Conservation (phyloP, 2,888 invertebrate genomes). For the Steinernema carpocapsae region DNA sequence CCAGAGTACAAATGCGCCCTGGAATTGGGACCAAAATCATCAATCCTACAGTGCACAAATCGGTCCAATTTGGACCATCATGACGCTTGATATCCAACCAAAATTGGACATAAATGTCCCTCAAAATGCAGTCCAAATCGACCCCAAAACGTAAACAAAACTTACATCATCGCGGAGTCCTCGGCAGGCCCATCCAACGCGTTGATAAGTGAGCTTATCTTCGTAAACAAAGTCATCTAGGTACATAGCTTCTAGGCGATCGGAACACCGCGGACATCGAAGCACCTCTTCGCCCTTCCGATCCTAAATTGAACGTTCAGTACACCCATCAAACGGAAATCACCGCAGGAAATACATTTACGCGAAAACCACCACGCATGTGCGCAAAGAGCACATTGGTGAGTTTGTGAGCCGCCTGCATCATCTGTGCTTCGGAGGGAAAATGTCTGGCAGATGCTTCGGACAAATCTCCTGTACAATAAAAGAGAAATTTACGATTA, state of each 20-base stretch:
- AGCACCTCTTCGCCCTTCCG: constrained; percentile 5
- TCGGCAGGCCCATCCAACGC: constrained; percentile 56
- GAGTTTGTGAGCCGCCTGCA: constrained; percentile 24
- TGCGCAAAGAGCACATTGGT: constrained; percentile 30
- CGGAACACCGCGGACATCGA: constrained; percentile 18
- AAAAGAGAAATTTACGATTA: neutral
- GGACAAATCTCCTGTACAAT: constrained; percentile 26
- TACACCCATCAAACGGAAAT: neutral
- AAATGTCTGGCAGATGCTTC: constrained; percentile 20
- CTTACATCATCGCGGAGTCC: constrained; percentile 46
- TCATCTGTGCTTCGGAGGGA: constrained; percentile 26
- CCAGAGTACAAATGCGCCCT: no score
- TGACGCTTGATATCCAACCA: no score
- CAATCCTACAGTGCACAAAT: no score
- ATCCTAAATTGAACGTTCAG: constrained; percentile 3
- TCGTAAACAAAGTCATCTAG: neutral
- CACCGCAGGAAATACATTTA: neutral
- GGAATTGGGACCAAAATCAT: no score
- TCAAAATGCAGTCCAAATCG: no score
- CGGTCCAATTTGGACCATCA: no score
- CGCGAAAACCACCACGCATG: constrained; percentile 8
- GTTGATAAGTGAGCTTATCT: constrained; percentile 3
- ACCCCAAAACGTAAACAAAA: neutral
- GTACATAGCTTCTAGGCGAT: constrained; percentile 19
- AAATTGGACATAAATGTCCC: no score